phyloP scores from a whole-genome alignment of 2,113 vertebrate species.

The Dromas ardeola region DNA sequence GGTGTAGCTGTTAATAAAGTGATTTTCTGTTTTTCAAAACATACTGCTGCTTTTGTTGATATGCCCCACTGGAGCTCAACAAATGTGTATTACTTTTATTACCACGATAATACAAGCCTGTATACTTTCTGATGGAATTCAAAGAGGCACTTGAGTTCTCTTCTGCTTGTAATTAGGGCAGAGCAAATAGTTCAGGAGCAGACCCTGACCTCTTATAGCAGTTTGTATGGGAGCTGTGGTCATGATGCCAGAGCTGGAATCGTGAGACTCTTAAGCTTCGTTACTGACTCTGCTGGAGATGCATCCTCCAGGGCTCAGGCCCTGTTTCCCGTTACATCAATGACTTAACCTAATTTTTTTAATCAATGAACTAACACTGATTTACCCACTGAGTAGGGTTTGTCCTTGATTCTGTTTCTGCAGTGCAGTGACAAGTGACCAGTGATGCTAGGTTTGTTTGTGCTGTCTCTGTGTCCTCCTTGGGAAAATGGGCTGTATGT shows the following conservation, averaged over 20 bases:
- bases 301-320: background rate
- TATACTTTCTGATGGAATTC: background rate
- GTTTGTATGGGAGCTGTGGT: background rate
- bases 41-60: background rate
- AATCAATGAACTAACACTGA: background rate
- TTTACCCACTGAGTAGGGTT: background rate
- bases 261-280: background rate
- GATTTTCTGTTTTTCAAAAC: background rate
- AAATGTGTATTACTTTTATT: background rate
- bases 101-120: background rate
- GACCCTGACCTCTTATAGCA: background rate
- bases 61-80: background rate
- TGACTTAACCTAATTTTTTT: background rate
- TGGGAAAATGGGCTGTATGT: background rate
- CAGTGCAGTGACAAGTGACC: background rate
- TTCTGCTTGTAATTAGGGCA: background rate
- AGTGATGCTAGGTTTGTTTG: background rate
- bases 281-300: background rate
- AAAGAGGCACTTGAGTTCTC: background rate
- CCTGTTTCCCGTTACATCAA: background rate
- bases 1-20: background rate
- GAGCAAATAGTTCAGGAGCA: background rate
- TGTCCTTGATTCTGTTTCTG: background rate
- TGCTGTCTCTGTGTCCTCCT: background rate
- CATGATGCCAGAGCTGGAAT: background rate